Base-by-base conservation (phyloP, 2,113 vertebrate genomes). In the Seriola quinqueradiata region DNA sequence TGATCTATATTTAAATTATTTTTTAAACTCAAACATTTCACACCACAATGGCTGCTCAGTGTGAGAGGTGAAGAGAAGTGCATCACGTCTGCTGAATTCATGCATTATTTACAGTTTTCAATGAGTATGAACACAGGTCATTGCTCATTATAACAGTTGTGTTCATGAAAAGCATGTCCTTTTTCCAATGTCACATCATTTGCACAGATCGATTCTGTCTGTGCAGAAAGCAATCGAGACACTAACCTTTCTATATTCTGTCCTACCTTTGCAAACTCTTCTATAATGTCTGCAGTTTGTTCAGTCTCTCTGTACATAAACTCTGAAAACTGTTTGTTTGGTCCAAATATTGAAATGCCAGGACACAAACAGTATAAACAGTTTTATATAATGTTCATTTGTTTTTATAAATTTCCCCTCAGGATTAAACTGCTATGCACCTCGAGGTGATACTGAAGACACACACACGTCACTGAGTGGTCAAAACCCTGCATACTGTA, bases 201-300 rank as follows among this genome's bases (percentile, higher is more conserved):
- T 46, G 70, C 38, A 57, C 7, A 58, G 19, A 42, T 8, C 5
- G 8, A 44, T 17, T 36, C 14, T 55, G 28, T 21, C 63, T 32
- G 44, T 40, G 21, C 57, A 70, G 44, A 13, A 70, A 23, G 16
- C 16, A 81, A 0, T 25, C 16, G 67, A 1, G 13, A 54, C 19
- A 25, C 19, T 11, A 8, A 54, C 10, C 59, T 21, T 46, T 19
- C 19, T 13, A 4, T 42, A 42, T 12, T 54, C 6, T 34, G 3
- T 40, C 0, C 69, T 42, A 23, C 9, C 17, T 60, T 52, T 60
- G 14, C 14, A 77, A 55, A 60, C 21, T 32, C 25, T 69, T 50
- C 17, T 32, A 21, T 44, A n/a, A 58, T 42, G 44, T 59, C 70
- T 58, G 46, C 6, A 28, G 23, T 58, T 71, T 83, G 55, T 70